phyloP scores from a whole-genome alignment of 2,797 vertebrate species.

The Aphelocoma californica region DNA sequence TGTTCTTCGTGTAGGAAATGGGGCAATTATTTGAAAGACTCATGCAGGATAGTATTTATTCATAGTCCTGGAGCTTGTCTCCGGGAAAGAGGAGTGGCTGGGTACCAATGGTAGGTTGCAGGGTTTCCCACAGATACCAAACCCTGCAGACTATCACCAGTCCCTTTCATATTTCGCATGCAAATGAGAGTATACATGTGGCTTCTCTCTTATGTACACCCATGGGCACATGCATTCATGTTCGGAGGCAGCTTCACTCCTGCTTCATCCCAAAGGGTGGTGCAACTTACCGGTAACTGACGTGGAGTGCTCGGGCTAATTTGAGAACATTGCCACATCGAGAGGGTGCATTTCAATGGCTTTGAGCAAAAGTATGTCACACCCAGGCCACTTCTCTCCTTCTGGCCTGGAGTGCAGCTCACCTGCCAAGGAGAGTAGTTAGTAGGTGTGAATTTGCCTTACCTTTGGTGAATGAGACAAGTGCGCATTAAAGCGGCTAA shows the following conservation, averaged over 20 bases:
- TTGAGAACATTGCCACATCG: not conserved
- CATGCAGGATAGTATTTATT: not conserved
- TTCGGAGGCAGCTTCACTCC: not conserved
- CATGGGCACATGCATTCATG: accelerated
- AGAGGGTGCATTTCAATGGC: not conserved
- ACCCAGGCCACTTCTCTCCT: not conserved
- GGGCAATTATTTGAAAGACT: not conserved
- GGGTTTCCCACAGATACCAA: not conserved
- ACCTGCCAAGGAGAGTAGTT: not conserved
- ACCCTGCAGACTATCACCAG: not conserved
- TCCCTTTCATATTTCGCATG: not conserved
- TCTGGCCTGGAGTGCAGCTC: not conserved
- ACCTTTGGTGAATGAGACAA: not conserved
- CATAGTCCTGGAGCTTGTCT: not conserved
- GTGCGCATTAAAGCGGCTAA: not conserved
- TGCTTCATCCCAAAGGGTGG: not conserved
- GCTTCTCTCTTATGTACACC: not conserved
- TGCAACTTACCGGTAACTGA: not conserved
- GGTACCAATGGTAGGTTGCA: not conserved
- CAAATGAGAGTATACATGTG: accelerated
- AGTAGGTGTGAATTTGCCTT: conserved; percentile 34
- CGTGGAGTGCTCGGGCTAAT: not conserved
- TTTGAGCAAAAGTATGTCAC: conserved; percentile 17
- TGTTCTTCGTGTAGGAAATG: not conserved
- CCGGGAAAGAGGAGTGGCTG: not conserved